Evolutionary conservation across 2,113 vertebrate genomes (phyloP).

Genomic region (Prunella fulvescens): DNA sequence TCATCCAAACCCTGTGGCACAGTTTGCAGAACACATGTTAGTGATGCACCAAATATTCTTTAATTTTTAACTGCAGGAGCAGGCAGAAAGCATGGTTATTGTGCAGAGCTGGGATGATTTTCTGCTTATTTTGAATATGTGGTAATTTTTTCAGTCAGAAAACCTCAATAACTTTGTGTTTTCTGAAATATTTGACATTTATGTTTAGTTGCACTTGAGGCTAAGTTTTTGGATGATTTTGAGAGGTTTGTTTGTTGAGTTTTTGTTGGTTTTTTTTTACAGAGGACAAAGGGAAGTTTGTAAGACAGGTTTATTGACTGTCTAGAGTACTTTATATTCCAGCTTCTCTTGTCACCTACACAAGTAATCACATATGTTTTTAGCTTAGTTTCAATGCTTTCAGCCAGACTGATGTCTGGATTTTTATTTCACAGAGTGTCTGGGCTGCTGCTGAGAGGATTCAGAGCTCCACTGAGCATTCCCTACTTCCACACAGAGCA

Average conservation of each 20-base stretch:
- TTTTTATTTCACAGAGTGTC: conserved; percentile 43
- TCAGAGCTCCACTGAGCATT: conserved; percentile 22
- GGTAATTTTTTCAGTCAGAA: not conserved
- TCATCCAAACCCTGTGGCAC: not conserved
- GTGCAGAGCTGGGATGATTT: not conserved
- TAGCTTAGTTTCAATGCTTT: conserved; percentile 17
- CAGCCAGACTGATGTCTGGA: conserved; percentile 31
- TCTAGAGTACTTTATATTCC: conserved; percentile 4
- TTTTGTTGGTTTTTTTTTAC: not conserved
- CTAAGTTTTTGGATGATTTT: not conserved
- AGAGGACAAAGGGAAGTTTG: not conserved
- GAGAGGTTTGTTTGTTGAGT: not conserved
- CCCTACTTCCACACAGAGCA: not conserved
- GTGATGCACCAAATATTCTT: not conserved
- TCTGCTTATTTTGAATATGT: not conserved
- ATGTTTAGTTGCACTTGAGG: not conserved
- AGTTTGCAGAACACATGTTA: not conserved
- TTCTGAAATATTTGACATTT: not conserved
- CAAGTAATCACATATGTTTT: conserved; percentile 43
- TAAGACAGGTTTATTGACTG: conserved; percentile 56
- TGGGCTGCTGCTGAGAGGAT: not conserved
- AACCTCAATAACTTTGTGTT: not conserved
- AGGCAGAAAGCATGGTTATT: not conserved
- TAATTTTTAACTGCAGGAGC: not conserved
- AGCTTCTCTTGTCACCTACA: conserved; percentile 36